Conservation (phyloP, 2,113 vertebrate genomes). For the Pyrgilauda ruficollis region DNA sequence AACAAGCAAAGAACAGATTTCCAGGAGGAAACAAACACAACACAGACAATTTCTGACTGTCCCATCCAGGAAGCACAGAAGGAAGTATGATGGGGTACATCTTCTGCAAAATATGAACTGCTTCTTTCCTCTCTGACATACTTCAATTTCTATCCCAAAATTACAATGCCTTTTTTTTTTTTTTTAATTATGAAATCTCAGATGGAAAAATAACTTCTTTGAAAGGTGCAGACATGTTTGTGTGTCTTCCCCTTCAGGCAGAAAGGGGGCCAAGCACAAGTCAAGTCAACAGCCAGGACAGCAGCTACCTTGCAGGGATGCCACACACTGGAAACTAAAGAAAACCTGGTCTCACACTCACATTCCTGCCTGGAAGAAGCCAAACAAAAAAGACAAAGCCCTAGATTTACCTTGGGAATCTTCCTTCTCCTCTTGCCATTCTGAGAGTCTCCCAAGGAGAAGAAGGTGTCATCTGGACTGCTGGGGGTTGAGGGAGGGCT, state of each 20-base stretch:
- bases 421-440: slow-evolving; percentile 89
- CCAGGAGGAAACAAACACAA: neutral
- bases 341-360: neutral
- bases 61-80: neutral
- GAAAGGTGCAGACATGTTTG: neutral
- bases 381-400: neutral
- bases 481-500: slow-evolving; percentile 96
- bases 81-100: neutral
- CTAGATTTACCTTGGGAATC: slow-evolving; percentile 89
- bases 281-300: neutral
- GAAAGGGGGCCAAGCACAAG: neutral
- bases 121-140: neutral
- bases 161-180: neutral
- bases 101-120: neutral
- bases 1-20: neutral
- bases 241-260: neutral
- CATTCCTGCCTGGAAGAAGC: neutral
- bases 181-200: neutral
- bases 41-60: neutral
- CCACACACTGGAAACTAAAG: neutral
- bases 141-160: neutral
- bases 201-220: neutral
- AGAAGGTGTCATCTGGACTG: slow-evolving; percentile 92
- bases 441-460: slow-evolving; percentile 88
- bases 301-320: neutral